Percentiles rank a stretch among this genome's conserved stretches.
Evolutionary conservation across 2,888 invertebrate species (phyloP).

Genomic region (Andrena praecox): DNA sequence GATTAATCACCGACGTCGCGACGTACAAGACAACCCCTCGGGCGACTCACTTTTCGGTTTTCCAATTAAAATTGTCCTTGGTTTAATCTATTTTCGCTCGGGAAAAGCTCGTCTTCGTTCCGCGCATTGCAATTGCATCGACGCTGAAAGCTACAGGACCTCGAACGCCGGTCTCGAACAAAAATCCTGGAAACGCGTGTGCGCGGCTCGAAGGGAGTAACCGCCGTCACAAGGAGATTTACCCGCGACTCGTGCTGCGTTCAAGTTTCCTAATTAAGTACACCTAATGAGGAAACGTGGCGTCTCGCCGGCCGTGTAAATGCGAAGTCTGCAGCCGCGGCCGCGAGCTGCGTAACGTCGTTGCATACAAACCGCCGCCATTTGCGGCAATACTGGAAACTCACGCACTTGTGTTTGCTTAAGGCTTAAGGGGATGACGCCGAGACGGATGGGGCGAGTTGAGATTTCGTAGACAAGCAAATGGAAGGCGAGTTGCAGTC

Average conservation of each 20-base stretch:
- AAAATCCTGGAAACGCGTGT: not conserved
- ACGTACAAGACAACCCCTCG: conserved; percentile 30
- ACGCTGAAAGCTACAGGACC: no score
- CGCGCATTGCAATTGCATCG: no score
- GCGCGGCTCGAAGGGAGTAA: conserved; percentile 4
- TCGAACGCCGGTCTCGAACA: not conserved
- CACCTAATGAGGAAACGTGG: conserved; percentile 67
- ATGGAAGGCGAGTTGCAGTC: not conserved
- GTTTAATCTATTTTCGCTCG: no score
- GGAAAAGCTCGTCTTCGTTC: no score
- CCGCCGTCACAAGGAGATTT: conserved; percentile 49
- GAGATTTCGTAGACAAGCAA: not conserved
- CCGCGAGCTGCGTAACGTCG: conserved; percentile 25
- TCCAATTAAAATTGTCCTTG: not conserved
- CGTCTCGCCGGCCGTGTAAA: conserved; percentile 50
- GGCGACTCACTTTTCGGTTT: not conserved
- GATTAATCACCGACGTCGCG: conserved; percentile 66
- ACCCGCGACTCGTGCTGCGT: conserved; percentile 32
- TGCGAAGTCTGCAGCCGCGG: conserved; percentile 32
- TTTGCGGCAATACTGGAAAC: conserved; percentile 42
- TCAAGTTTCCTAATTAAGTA: conserved; percentile 72
- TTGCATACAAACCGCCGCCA: conserved; percentile 42
- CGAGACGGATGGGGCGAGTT: not conserved
- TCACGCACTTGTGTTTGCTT: conserved; percentile 23
- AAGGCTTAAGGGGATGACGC: not conserved